Base-by-base conservation (phyloP, 2,797 vertebrate species). In the Mus minutoides region DNA sequence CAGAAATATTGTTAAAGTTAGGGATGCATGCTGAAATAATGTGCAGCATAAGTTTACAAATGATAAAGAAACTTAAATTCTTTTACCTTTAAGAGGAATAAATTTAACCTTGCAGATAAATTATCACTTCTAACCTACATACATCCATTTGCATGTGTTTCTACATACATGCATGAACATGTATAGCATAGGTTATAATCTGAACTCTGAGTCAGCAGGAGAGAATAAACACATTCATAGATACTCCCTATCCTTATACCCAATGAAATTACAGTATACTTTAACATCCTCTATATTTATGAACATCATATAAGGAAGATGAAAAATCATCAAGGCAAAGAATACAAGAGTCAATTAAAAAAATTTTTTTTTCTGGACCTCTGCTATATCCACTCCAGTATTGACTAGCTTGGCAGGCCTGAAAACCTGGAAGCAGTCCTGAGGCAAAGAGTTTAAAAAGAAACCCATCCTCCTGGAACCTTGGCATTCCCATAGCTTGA, bases 1-100 rank as follows among this genome's bases (percentile, higher is more conserved):
- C 34, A 94, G 77, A 94, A 96, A 92, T 92, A 89, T 84, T 90
- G 75, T 40, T 94, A 64, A 95, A 94, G n/a, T 91, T 96, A 88
- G 78, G 75, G 93, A 97, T 97, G 91, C 76, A 97, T 98, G 79
- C 87, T 97, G 93, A 94, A 95, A 87, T 87, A 58, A 92, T 91
- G 40, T 87, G 88, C 67, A 69, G 52, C 29, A 37, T 34, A 80
- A 79, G 73, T 77, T 90, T 64, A 92, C 46, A 91, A 89, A 80
- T 71, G 21, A 54, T 77, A 26, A 94, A 19, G 26, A 96, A 91
- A 4, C 11, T 92, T 80, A 60, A 80, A 96, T 91, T 92, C 62
- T 84, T 94, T 94, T 22, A 19, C 37, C 71, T 95, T 83, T 60
- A 60, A 67, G 43, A n/a, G 95, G 93, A 92, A 60, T 92, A 14